These are phyloP conservation scores for Labeo rohita DNA, from an alignment of 2,113 vertebrate genomes.

Conservation along the genomic window DNA sequence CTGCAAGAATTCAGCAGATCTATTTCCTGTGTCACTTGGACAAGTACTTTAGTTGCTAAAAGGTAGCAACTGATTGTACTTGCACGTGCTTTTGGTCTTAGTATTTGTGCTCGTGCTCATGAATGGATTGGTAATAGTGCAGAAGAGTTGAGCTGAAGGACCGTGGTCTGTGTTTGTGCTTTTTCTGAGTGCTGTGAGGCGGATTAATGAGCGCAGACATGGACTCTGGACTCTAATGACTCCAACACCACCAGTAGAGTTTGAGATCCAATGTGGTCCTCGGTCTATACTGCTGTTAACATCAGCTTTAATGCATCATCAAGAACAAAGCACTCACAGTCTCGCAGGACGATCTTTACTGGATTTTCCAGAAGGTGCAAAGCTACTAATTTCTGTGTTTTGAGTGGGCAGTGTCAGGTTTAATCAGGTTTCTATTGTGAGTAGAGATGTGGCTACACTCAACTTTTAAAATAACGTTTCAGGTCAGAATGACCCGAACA, in stretches of 20 bases:
- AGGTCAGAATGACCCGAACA: too few relatives aligned
- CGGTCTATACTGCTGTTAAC: conserved; percentile 23
- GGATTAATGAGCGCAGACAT: conserved; percentile 29
- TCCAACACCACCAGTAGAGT: conserved; percentile 10
- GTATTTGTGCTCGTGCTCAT: conserved; percentile 12
- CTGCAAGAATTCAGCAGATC: too few relatives aligned
- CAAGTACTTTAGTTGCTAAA: not conserved
- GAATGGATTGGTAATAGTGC: conserved; percentile 41
- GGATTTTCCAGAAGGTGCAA: conserved; percentile 13
- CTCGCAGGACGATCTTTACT: not conserved
- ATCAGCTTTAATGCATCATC: conserved; percentile 4
- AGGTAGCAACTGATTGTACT: not conserved
- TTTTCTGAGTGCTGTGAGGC: conserved; percentile 8
- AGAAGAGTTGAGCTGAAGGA: conserved; percentile 30
- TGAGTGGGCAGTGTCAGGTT: not conserved
- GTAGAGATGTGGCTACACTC: not conserved
- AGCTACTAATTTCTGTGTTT: not conserved
- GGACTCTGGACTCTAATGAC: conserved; percentile 36
- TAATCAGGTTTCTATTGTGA: not conserved
- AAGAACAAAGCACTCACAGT: conserved; percentile 27
- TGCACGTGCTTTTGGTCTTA: conserved; percentile 37
- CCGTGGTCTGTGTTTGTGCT: not conserved
- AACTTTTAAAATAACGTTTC: too few relatives aligned
- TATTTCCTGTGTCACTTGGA: not conserved
- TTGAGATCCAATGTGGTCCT: not conserved